These are phyloP conservation scores for Drosophila pectinifera DNA, from an alignment of 1,140 invertebrate genomes.

Conservation along the genomic window DNA sequence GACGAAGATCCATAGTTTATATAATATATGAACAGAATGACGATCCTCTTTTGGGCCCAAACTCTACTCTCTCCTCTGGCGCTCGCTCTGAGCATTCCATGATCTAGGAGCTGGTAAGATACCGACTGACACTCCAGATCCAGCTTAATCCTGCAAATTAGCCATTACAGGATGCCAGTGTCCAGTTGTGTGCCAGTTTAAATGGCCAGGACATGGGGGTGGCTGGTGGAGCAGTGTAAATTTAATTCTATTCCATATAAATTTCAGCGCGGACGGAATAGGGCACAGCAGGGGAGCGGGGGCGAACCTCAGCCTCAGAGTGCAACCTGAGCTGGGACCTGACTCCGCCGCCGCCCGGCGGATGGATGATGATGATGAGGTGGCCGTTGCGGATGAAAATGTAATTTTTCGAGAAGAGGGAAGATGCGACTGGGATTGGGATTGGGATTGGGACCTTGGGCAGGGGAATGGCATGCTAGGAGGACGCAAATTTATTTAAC, in stretches of 20 bases:
- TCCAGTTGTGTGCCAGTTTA: constrained; percentile 30
- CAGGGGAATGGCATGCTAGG: constrained; percentile 21
- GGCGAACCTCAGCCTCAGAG: constrained; percentile 1
- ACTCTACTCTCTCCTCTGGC: too few relatives aligned
- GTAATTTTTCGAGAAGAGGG: constrained; percentile 3
- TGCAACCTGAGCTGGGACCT: constrained; percentile 38
- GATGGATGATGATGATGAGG: constrained; percentile 30
- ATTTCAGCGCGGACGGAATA: constrained; percentile 44
- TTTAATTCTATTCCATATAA: constrained; percentile 73
- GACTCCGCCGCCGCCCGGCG: constrained; percentile 22
- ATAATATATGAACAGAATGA: too few relatives aligned
- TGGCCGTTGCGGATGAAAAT: constrained; percentile 2
- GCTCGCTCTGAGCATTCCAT: background rate
- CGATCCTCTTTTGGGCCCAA: too few relatives aligned
- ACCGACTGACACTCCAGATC: background rate
- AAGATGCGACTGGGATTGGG: background rate
- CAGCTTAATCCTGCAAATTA: constrained; percentile 1
- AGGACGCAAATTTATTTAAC: constrained; percentile 75
- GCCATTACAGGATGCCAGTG: background rate
- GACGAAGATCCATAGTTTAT: too few relatives aligned
- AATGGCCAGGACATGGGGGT: constrained; percentile 32
- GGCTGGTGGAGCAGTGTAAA: constrained; percentile 46
- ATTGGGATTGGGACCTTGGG: background rate
- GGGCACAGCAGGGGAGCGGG: background rate
- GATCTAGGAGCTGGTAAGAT: background rate